Evolutionary conservation across 2,888 invertebrate species (phyloP).

Genomic region (Drosophila limbata): DNA sequence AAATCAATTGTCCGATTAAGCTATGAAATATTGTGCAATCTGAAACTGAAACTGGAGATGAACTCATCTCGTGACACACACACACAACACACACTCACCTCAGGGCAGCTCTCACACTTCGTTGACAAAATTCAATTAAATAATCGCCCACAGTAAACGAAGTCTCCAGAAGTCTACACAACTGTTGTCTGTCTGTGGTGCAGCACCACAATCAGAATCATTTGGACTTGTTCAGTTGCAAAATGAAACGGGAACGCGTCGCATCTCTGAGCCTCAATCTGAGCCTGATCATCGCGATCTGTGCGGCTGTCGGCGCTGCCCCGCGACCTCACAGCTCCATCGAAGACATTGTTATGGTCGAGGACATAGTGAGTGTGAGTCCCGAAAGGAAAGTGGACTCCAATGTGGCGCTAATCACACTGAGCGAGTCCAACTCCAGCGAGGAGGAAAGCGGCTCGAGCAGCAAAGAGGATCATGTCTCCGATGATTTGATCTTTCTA

Average conservation of each 20-base stretch:
- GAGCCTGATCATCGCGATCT: conserved; percentile 21
- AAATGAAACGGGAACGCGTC: conserved; percentile 37
- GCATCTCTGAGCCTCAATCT: conserved; percentile 28
- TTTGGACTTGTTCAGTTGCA: conserved; percentile 49
- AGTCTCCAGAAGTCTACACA: conserved; percentile 9
- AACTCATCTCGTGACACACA: conserved; percentile 33
- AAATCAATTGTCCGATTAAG: conserved; percentile 47
- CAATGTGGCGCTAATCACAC: conserved; percentile 53
- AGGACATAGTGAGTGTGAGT: conserved; percentile 49
- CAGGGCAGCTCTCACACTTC: conserved; percentile 4
- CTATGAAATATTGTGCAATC: conserved; percentile 23
- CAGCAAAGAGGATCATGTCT: conserved; percentile 40
- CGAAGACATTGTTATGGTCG: conserved; percentile 48
- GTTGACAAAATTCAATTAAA: conserved; percentile 68
- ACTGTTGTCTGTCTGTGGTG: background rate
- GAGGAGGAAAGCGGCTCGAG: conserved; percentile 20
- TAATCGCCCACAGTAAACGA: conserved; percentile 56
- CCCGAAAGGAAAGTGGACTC: conserved; percentile 3
- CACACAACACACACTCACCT: too few species aligned
- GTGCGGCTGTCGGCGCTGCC: conserved; percentile 8
- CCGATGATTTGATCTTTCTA: conserved; percentile 83
- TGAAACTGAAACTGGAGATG: background rate
- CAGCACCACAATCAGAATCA: background rate
- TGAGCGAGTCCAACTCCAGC: conserved; percentile 42
- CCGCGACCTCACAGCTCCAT: conserved; percentile 10